phyloP scores from a whole-genome alignment of 2,113 vertebrate genomes.

The Tringa solitaria region DNA sequence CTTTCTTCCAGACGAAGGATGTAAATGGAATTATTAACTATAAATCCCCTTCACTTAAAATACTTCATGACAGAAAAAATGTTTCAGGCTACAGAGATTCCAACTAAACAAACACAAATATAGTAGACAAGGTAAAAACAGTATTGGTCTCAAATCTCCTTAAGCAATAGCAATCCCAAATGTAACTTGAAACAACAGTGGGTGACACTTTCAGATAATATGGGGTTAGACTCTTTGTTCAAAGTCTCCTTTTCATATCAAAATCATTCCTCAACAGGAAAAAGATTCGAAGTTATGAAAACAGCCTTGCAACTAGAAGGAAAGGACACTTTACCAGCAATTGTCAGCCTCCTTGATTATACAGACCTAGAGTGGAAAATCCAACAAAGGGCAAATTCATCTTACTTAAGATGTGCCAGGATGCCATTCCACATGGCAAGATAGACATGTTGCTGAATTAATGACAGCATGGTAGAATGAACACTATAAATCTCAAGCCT shows the following conservation, averaged over 20 bases:
- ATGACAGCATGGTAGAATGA: not conserved
- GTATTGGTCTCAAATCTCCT: not conserved
- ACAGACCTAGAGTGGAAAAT: not conserved
- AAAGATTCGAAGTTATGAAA: not conserved
- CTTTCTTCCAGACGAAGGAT: not conserved
- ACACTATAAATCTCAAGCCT: not conserved
- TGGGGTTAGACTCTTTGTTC: not conserved
- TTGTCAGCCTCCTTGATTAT: not conserved
- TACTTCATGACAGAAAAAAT: not conserved
- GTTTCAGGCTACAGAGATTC: not conserved
- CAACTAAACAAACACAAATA: not conserved
- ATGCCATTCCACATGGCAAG: not conserved
- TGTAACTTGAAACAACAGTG: not conserved
- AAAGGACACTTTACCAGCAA: not conserved
- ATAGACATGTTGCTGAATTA: not conserved
- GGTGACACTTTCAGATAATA: not conserved
- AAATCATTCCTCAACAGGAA: not conserved
- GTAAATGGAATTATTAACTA: not conserved
- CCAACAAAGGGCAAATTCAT: not conserved
- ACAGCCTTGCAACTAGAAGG: not conserved
- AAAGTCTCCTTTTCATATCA: not conserved
- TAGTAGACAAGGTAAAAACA: not conserved
- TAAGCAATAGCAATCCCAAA: not conserved
- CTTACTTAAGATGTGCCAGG: not conserved
- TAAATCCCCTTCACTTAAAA: not conserved